A percentile compares a stretch with the other conserved stretches of the same genome.
Evolutionary conservation across 2,113 vertebrate genomes (phyloP).

Genomic region (Cephalopterus ornatus): DNA sequence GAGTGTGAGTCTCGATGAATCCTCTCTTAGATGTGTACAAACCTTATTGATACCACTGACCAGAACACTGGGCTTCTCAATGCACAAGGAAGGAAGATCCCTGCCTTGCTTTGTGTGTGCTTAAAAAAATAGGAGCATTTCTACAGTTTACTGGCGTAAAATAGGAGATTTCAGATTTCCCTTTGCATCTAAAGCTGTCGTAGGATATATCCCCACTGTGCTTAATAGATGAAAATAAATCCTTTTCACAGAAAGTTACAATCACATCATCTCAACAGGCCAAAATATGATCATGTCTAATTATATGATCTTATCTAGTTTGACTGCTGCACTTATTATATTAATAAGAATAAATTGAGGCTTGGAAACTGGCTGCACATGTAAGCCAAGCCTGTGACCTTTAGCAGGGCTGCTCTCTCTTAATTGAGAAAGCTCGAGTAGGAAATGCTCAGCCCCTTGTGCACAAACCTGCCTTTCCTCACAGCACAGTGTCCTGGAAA

Average conservation of each 20-base stretch:
- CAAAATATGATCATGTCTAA: conserved; percentile 42
- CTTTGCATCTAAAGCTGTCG: neutral
- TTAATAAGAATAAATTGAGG: conserved; percentile 74
- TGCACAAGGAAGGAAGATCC: neutral
- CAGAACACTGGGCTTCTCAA: neutral
- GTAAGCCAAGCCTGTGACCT: conserved; percentile 18
- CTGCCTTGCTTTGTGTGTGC: neutral
- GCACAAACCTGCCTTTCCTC: neutral
- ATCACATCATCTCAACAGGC: conserved; percentile 36
- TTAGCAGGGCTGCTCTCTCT: neutral
- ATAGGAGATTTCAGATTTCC: neutral
- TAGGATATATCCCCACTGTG: neutral
- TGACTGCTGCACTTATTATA: conserved; percentile 73
- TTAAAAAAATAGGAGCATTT: neutral
- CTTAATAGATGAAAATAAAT: neutral
- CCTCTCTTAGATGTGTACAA: neutral
- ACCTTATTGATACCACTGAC: neutral
- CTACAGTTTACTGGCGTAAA: neutral
- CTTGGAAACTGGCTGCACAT: neutral
- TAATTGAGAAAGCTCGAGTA: neutral
- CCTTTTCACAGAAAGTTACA: conserved; percentile 53
- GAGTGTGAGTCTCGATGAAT: neutral
- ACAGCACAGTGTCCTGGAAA: neutral
- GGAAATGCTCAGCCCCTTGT: neutral
- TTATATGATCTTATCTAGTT: conserved; percentile 51